phyloP scores from a whole-genome alignment of 30 jellyfish, hydroid and myxozoan genomes.

The Pelagia noctiluca region DNA sequence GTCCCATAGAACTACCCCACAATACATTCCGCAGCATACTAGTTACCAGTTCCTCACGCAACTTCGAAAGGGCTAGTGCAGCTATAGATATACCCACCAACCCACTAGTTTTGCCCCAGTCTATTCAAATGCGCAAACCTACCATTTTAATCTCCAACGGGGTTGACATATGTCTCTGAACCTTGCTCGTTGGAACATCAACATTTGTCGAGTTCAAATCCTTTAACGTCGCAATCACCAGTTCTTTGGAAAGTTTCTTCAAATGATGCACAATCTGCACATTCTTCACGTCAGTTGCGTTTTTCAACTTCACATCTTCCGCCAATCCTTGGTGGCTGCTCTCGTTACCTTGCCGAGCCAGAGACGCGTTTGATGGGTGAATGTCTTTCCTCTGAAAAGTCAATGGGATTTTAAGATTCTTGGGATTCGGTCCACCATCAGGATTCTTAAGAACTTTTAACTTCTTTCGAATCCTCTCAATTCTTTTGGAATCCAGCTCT shows the following conservation, averaged over 20 bases:
- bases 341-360: neutral
- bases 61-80: no score
- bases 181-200: neutral
- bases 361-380: neutral
- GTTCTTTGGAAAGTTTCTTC: slow-evolving; percentile 47
- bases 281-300: neutral
- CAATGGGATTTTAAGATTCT: slow-evolving; percentile 44
- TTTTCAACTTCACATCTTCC: neutral
- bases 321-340: neutral
- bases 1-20: no score
- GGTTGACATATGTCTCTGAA: no score
- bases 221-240: slow-evolving; percentile 46
- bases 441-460: slow-evolving; percentile 28
- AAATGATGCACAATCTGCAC: slow-evolving; percentile 18
- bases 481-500: neutral
- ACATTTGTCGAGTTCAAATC: neutral
- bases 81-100: no score
- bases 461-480: neutral
- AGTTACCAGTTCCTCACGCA: no score
- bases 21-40: no score
- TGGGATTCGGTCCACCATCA: slow-evolving; percentile 63
- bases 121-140: no score
- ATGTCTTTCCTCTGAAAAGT: slow-evolving; percentile 54
- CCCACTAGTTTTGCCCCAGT: no score
- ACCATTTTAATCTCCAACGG: no score